Evolutionary conservation across 2,888 invertebrate species (phyloP).

Genomic region (Taphrorychus bicolor): DNA sequence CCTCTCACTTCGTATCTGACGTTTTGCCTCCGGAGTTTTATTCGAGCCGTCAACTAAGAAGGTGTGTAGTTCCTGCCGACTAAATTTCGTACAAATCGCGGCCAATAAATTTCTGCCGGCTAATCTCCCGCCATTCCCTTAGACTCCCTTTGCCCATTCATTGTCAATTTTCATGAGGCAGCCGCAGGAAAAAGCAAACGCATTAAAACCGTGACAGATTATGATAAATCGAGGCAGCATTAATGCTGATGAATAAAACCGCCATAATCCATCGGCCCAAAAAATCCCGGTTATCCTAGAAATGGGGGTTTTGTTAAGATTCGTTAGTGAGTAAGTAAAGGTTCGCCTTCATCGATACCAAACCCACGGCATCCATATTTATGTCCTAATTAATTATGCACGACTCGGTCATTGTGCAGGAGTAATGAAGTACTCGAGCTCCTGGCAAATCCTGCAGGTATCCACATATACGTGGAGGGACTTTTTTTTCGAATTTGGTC

Average conservation of each 20-base stretch:
- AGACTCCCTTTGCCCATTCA: constrained; percentile 12
- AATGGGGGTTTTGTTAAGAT: neutral
- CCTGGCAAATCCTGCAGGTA: constrained; percentile 12
- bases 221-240: constrained; percentile 23
- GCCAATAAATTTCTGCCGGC: neutral
- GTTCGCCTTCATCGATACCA: constrained; percentile 11
- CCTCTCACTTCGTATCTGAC: too few relatives aligned
- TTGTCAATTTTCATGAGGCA: constrained; percentile 20
- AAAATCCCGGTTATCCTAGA: constrained; percentile 17
- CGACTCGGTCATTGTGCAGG: constrained; percentile 26
- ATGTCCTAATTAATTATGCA: constrained; percentile 36
- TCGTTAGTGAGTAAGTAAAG: too few relatives aligned
- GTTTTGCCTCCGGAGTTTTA: neutral
- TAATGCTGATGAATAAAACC: constrained; percentile 18
- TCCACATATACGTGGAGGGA: constrained; percentile 4
- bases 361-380: constrained; percentile 31
- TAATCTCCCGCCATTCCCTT: neutral
- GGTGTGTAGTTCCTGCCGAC: neutral
- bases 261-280: neutral
- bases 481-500: too few relatives aligned
- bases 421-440: constrained; percentile 33
- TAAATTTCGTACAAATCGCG: neutral
- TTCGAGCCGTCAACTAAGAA: neutral
- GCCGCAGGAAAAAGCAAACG: constrained; percentile 15
- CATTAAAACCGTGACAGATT: constrained; percentile 25